phyloP scores from a whole-genome alignment of 1,140 invertebrate genomes.

The Patella vulgata region DNA sequence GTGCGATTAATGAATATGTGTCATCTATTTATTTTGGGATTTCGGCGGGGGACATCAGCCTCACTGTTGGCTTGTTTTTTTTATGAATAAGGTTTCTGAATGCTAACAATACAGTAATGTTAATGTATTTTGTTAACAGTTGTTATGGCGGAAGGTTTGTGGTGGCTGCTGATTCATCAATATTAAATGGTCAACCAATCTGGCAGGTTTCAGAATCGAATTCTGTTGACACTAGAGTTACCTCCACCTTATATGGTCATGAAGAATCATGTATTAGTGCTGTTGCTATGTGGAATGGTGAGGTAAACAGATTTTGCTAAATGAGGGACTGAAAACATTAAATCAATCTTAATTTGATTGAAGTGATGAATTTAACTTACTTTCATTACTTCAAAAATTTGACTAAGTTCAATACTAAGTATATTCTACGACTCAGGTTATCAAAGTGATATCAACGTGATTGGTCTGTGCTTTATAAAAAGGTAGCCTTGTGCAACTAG shows the following conservation, averaged over 20 bases:
- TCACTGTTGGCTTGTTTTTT: too few species aligned
- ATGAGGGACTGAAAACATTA: too few species aligned
- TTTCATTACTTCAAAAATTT: not conserved
- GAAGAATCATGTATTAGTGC: not conserved
- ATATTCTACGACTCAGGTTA: not conserved
- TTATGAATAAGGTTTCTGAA: too few species aligned
- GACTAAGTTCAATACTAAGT: too few species aligned
- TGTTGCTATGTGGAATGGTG: constrained; percentile 1
- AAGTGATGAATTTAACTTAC: not conserved
- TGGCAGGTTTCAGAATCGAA: not conserved
- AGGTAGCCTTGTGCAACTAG: too few species aligned
- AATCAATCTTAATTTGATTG: too few species aligned
- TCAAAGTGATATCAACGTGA: not conserved
- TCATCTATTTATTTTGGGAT: too few species aligned
- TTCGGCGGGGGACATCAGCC: too few species aligned
- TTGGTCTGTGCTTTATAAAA: not conserved
- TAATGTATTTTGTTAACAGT: constrained; percentile 3
- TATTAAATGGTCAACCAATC: constrained; percentile 2
- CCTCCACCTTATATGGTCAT: constrained; percentile 1
- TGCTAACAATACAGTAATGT: too few species aligned
- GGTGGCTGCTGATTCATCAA: constrained; percentile 7
- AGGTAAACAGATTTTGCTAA: not conserved
- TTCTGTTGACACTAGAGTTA: not conserved
- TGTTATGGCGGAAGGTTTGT: constrained; percentile 4
- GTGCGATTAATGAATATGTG: too few species aligned